Evolutionary conservation across 2,113 vertebrate species (phyloP), one percentile per base, ranked within the genome.

Genomic region (Rhodinocichla rosea): DNA sequence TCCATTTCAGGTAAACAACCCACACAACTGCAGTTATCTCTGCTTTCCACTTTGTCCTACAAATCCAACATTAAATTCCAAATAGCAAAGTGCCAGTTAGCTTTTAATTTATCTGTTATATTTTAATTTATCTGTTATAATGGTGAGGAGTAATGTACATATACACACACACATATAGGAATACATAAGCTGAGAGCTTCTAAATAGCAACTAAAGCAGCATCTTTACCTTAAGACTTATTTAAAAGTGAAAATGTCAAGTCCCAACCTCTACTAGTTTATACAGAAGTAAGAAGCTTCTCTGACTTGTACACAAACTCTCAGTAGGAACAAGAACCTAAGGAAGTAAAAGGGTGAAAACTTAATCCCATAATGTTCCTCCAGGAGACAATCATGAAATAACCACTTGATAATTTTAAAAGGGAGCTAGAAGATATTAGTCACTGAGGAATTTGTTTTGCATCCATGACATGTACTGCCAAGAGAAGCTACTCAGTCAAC

Each of bases 141-240:
- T 13, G 55, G 12, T 39, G 30, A 86, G 17, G 7, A 0, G 3
- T 15, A 73, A 21, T 50, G 6, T 15, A 22, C 17, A 13, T 9
- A 27, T 0, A 33, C 0, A 83, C 11, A 65, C 2, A 50, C 2
- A 60, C 0, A 22, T 40, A 45, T 7, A 5, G 3, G 10, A 89
- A 80, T 39, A 71, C 16, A 57, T 40, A 64, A 83, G 9, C 15
- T 73, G 32, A 78, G 49, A 76, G 18, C 40, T 81, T 68, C 47
- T 57, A 49, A 87, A 74, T 3, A 37, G 26, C 27, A 68, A 64
- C 27, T 49, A 76, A 64, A 76, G 45, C 14, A 64, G 4, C 27
- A 80, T 4, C 27, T 65, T 80, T 80, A 53, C 73, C 23, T 27
- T 16, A 55, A 73, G 28, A 28, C 11, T 55, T 79, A 24, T 23